Evolutionary conservation across 1,140 invertebrate species (phyloP), one percentile per base, ranked within the genome.

Genomic region (Zaprionus capensis): DNA sequence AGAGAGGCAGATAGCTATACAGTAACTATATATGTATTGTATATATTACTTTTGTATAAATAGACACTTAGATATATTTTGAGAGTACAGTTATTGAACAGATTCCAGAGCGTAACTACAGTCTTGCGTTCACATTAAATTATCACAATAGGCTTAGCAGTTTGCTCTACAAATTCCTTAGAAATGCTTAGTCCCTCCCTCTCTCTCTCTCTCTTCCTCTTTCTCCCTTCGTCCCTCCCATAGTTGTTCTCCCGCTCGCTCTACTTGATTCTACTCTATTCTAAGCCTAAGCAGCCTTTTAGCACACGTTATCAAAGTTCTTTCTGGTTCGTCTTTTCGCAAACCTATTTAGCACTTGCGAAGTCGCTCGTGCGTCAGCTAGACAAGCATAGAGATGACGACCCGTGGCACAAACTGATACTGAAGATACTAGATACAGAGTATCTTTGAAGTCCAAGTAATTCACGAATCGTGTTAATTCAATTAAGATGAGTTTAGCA

Each of bases 401-500:
- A 70, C 66, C 61, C 80, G 68, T 72, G 64, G 66, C 71, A 76
- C 28, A 62, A 58, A 17, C 64, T 51, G 53, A 68, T 20, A 63
- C 31, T 11, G 31, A 28, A 70, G 61, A 68, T 36, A 53, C 38
- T 26, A 73, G 53, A 63, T 41, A 69, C 36, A 56, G 22, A 84
- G 49, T 64, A 57, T 66, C 41, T 71, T 31, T 63, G 38, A 36
- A 38, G 57, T 69, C 59, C 34, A 34, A 55, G 62, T 59, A 59
- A 26, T 56, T 17, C 34, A 68, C 24, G 77, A 73, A 69, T 67
- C 53, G 85, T 88, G 85, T 90, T 88, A 88, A 88, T 88, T 88
- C 46, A 88, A 88, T 88, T 88, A 88, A 63, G 76, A 90, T 68
- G 67, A 41, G 55, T 41, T 71, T 81, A 88, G 83, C 83, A 88